These are phyloP conservation scores for Nematolebias whitei DNA, from an alignment of 2,113 vertebrate species.

Conservation along the genomic window DNA sequence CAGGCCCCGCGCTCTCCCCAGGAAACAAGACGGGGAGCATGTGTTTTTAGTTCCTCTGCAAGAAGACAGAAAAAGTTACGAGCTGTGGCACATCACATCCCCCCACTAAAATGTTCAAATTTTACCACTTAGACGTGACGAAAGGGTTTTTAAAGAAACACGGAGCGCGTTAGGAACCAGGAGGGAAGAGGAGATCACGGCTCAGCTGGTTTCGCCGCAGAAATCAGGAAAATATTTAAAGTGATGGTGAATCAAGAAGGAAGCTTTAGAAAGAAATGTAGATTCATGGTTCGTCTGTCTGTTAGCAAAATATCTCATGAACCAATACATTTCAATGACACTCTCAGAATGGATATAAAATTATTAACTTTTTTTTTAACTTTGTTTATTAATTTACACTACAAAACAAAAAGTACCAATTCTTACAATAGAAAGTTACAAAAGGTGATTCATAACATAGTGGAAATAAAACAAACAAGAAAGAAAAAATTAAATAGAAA, in stretches of 20 bases:
- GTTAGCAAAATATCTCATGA: no score
- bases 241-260: not conserved
- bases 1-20: constrained; percentile 68
- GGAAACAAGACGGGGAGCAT: constrained; percentile 65
- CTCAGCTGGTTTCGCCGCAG: not conserved
- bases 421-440: no score
- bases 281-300: no score
- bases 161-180: not conserved
- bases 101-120: constrained; percentile 11
- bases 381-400: no score
- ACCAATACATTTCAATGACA: no score
- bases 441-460: no score
- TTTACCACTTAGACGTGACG: constrained; percentile 7
- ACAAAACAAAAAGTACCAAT: no score
- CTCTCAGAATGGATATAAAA: no score
- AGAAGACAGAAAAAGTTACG: constrained; percentile 60
- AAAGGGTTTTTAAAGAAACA: not conserved
- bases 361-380: no score
- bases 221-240: not conserved
- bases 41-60: constrained; percentile 69
- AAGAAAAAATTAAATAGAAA: no score
- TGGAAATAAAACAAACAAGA: no score
- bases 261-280: not conserved
- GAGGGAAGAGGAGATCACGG: not conserved
- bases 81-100: not conserved